phyloP scores from a whole-genome alignment of 1,140 invertebrate species.

The Nautilus pompilius region DNA sequence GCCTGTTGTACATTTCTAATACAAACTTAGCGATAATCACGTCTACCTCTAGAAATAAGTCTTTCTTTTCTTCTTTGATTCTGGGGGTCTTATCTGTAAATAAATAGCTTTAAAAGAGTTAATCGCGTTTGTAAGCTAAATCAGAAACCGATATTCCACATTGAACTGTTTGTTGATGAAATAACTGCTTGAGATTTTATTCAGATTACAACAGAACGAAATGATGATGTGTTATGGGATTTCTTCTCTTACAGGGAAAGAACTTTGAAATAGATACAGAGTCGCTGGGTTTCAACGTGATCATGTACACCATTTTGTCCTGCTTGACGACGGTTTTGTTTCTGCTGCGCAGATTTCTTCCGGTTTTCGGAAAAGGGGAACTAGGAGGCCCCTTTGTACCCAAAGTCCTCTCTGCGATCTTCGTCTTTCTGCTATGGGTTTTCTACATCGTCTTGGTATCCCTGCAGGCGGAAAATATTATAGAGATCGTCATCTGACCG shows the following conservation, averaged over 20 bases:
- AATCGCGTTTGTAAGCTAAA: not conserved
- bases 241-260: not conserved
- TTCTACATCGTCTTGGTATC: slow-evolving; percentile 61
- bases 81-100: not conserved
- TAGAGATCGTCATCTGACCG: slow-evolving; percentile 30
- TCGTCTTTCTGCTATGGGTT: slow-evolving; percentile 60
- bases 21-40: too few relatives aligned
- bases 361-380: slow-evolving; percentile 62
- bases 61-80: too few relatives aligned
- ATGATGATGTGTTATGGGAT: not conserved
- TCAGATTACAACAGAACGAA: not conserved
- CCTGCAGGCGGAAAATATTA: slow-evolving; percentile 55
- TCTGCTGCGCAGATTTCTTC: slow-evolving; percentile 56
- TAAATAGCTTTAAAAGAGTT: not conserved
- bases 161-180: not conserved
- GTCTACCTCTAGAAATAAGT: too few relatives aligned
- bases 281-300: slow-evolving; percentile 62
- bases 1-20: too few relatives aligned
- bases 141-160: not conserved
- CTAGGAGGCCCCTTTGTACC: slow-evolving; percentile 60
- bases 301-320: slow-evolving; percentile 60
- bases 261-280: slow-evolving; percentile 60
- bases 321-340: slow-evolving; percentile 59
- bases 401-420: slow-evolving; percentile 51
- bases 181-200: not conserved